These are phyloP conservation scores for Chironomus riparius DNA, from an alignment of 2,888 invertebrate genomes.

Conservation along the genomic window DNA sequence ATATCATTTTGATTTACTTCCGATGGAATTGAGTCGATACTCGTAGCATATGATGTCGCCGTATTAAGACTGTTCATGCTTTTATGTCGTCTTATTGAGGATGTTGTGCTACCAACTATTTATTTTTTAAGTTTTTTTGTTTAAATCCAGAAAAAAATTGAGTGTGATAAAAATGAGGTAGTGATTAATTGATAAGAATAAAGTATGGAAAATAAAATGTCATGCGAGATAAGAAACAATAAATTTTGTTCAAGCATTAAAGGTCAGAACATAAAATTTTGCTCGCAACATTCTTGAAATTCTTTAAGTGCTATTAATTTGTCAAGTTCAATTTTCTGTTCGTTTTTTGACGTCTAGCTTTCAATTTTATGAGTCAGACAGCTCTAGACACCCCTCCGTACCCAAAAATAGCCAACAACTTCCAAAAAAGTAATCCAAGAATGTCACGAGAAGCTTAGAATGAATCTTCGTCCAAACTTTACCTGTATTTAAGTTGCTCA, in stretches of 20 bases:
- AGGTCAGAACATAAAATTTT: too few relatives aligned
- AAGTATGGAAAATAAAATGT: not conserved
- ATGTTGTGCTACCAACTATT: not conserved
- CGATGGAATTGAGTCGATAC: constrained; percentile 14
- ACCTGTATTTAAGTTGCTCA: constrained; percentile 20
- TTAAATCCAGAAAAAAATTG: not conserved
- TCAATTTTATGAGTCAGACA: too few relatives aligned
- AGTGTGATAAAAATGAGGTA: not conserved
- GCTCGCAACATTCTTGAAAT: not conserved
- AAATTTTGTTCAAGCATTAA: not conserved
- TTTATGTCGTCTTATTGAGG: constrained; percentile 16
- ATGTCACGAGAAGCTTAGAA: too few relatives aligned
- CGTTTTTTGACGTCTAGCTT: too few relatives aligned
- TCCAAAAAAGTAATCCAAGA: too few relatives aligned
- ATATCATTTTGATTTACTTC: constrained; percentile 20
- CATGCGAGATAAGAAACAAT: not conserved
- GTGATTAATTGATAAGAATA: not conserved
- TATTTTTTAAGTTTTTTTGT: not conserved
- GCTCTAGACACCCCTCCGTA: too few relatives aligned
- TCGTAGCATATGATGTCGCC: constrained; percentile 20
- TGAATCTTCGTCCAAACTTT: not conserved
- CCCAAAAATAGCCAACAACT: too few relatives aligned
- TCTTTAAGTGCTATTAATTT: too few relatives aligned
- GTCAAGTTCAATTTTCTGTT: too few relatives aligned
- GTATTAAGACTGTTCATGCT: constrained; percentile 26